A percentile compares a stretch with the other conserved stretches of the same genome.
These are phyloP conservation scores for Psittacula cyanocephala DNA, from an alignment of 2,113 vertebrate species.

Conservation along the genomic window DNA sequence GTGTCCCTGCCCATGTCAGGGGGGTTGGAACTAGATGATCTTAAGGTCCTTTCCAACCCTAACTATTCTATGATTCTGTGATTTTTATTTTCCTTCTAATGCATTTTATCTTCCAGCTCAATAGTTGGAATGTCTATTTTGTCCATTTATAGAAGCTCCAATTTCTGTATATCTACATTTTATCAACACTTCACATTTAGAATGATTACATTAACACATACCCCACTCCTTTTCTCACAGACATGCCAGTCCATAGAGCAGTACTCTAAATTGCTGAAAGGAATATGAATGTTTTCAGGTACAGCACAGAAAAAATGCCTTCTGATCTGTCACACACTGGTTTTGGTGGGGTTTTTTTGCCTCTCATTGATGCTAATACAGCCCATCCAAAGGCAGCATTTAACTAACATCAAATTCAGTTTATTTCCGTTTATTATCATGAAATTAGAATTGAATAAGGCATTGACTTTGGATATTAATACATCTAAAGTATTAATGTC, in stretches of 20 bases:
- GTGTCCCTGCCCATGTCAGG: too few relatives aligned
- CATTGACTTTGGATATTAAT: background rate
- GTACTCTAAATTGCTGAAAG: background rate
- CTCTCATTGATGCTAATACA: background rate
- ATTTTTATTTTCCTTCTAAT: background rate
- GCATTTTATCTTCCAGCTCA: constrained; percentile 34
- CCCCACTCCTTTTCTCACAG: constrained; percentile 26
- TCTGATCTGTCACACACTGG: background rate
- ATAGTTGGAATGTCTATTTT: constrained; percentile 16
- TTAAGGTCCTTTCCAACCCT: too few relatives aligned
- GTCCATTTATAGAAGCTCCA: background rate
- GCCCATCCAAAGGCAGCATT: background rate
- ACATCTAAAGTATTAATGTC: background rate
- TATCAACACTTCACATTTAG: constrained; percentile 59
- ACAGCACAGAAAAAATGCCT: background rate
- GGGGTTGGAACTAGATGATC: too few relatives aligned
- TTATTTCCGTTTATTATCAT: background rate
- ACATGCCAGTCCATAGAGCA: background rate
- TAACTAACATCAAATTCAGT: background rate
- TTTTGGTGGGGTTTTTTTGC: background rate
- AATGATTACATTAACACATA: constrained; percentile 42
- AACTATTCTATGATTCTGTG: too few relatives aligned
- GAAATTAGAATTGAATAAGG: background rate
- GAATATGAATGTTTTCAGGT: constrained; percentile 27
- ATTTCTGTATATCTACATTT: constrained; percentile 30